Conservation (phyloP, 1,140 invertebrate species). For the Drosophila orena region DNA sequence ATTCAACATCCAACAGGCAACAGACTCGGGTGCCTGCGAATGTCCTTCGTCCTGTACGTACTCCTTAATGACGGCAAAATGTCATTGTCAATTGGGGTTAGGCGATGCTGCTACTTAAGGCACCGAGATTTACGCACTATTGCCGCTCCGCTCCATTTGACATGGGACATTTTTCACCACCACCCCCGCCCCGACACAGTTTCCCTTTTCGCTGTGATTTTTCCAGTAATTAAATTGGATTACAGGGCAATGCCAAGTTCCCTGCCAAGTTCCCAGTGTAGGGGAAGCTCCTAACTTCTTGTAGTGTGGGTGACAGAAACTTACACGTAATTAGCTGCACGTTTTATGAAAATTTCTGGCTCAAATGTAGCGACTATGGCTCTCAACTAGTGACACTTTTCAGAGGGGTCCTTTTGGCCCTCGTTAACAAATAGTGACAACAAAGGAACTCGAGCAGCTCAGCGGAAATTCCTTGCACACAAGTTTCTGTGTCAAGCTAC, state of each 20-base stretch:
- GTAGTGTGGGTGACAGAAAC: constrained; percentile 45
- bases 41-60: constrained; percentile 3
- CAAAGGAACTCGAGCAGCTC: constrained; percentile 24
- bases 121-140: constrained; percentile 80
- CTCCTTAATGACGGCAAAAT: constrained; percentile 70
- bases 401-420: background rate
- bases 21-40: constrained; percentile 16
- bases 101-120: constrained; percentile 61
- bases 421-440: constrained; percentile 36
- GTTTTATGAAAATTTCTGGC: constrained; percentile 68
- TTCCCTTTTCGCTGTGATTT: constrained; percentile 57
- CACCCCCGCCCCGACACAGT: background rate
- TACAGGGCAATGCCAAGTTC: constrained; percentile 44
- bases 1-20: constrained; percentile 22
- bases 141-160: constrained; percentile 55
- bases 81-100: constrained; percentile 80
- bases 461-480: background rate
- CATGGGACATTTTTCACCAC: constrained; percentile 33
- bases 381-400: constrained; percentile 5
- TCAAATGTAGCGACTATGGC: constrained; percentile 3
- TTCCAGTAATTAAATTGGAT: constrained; percentile 81
- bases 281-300: constrained; percentile 21
- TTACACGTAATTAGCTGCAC: constrained; percentile 77
- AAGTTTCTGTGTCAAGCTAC: constrained; percentile 6
- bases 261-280: too few relatives aligned